These are phyloP conservation scores for Diglossa brunneiventris DNA, from an alignment of 2,113 vertebrate genomes.

Conservation along the genomic window DNA sequence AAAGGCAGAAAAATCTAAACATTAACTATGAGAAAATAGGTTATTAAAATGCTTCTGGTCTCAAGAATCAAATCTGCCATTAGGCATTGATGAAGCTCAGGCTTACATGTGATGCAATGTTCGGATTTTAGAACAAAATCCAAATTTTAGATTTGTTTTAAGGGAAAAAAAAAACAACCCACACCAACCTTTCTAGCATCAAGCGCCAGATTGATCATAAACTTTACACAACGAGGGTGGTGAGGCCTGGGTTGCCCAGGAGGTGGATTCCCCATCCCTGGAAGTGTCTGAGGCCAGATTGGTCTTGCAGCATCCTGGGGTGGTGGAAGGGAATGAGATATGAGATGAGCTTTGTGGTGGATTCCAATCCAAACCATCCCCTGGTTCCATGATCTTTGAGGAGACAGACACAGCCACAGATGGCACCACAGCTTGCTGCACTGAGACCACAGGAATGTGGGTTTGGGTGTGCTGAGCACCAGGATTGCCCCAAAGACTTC, in stretches of 20 bases:
- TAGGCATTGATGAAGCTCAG: not conserved
- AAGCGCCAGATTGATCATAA: not conserved
- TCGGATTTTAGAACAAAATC: not conserved
- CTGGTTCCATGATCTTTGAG: not conserved
- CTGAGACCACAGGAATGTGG: not conserved
- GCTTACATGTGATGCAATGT: fast-evolving
- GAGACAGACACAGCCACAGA: not conserved
- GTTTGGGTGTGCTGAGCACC: not conserved
- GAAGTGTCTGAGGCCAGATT: not conserved
- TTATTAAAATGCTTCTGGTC: not conserved
- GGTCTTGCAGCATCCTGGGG: not conserved
- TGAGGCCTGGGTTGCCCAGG: not conserved
- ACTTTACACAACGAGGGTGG: not conserved
- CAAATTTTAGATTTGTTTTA: not conserved
- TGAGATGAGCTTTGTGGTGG: not conserved
- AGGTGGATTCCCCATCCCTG: not conserved
- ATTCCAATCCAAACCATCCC: not conserved
- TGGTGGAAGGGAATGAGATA: not conserved
- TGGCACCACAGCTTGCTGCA: not conserved
- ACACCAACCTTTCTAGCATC: not conserved
- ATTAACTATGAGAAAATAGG: not conserved
- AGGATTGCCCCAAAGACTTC: not conserved
- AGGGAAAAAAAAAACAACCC: not conserved
- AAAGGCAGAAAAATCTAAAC: not conserved
- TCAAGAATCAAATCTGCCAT: not conserved